Evolutionary conservation across 2,797 vertebrate species (phyloP).

Genomic region (Hypotaenidia okinawae): DNA sequence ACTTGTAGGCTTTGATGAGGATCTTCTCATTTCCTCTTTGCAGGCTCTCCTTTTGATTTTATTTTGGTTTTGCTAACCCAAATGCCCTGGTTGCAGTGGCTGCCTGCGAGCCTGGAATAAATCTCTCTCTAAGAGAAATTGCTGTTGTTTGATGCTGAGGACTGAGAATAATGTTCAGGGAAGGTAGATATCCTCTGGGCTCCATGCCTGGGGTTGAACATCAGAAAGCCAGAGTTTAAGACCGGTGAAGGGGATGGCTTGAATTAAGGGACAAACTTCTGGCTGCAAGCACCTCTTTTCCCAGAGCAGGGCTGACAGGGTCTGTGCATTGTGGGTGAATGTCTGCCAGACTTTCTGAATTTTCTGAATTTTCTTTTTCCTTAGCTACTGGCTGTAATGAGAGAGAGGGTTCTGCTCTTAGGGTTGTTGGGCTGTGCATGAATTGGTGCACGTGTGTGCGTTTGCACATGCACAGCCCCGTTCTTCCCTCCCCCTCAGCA

Average conservation of each 20-base stretch:
- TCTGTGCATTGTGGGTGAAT: neutral
- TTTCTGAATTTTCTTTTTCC: neutral
- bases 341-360: neutral
- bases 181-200: neutral
- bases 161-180: neutral
- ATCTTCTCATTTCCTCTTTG: neutral
- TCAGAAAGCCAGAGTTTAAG: neutral
- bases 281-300: neutral
- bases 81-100: neutral
- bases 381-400: neutral
- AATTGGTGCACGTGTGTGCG: neutral
- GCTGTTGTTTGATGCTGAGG: neutral
- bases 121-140: neutral
- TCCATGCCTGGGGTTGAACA: neutral
- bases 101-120: neutral
- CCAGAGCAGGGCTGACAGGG: fast-evolving
- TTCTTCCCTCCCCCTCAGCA: neutral
- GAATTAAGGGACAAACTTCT: neutral
- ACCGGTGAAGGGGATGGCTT: neutral
- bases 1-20: neutral
- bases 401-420: neutral
- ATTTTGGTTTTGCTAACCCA: neutral
- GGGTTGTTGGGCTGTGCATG: neutral
- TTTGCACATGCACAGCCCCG: neutral
- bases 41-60: neutral